These are phyloP conservation scores for Macroglossus sobrinus DNA, from an alignment of 2,113 vertebrate genomes.

Conservation along the genomic window DNA sequence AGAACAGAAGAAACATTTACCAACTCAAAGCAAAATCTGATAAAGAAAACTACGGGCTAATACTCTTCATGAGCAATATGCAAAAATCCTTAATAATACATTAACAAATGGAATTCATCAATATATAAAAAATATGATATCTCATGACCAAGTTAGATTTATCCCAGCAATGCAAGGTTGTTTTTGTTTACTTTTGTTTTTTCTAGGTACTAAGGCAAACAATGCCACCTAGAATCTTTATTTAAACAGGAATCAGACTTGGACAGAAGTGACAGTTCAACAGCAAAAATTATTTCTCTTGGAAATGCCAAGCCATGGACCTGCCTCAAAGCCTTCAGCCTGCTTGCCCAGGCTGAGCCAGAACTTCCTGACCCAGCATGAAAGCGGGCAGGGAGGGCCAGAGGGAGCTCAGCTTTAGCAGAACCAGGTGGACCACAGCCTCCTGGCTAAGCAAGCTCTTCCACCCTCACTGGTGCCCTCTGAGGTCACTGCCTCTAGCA, in stretches of 20 bases:
- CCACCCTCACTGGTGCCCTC: not conserved
- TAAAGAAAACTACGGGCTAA: not conserved
- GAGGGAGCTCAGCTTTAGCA: not conserved
- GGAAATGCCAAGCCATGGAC: conserved; percentile 13
- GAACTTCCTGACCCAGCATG: not conserved
- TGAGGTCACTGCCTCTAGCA: not conserved
- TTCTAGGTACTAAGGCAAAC: conserved; percentile 56
- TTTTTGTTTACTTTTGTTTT: not conserved
- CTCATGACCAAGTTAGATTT: not conserved
- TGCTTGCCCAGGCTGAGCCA: not conserved
- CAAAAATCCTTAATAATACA: not conserved
- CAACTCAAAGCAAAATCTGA: not conserved
- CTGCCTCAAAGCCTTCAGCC: not conserved
- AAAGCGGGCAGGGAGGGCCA: not conserved
- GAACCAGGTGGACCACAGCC: not conserved
- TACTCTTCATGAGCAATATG: not conserved
- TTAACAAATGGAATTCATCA: conserved; percentile 5
- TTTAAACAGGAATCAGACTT: conserved; percentile 53
- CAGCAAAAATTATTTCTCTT: conserved; percentile 53
- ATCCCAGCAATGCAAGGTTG: not conserved
- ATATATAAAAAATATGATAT: not conserved
- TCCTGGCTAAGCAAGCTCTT: conserved; percentile 14
- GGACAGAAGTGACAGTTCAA: conserved; percentile 50
- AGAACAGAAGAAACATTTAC: not conserved
- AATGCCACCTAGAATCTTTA: conserved; percentile 63